Evolutionary conservation across 2,888 invertebrate genomes (phyloP), one percentile per base, ranked within the genome.

Genomic region (Hecatera dysodea): DNA sequence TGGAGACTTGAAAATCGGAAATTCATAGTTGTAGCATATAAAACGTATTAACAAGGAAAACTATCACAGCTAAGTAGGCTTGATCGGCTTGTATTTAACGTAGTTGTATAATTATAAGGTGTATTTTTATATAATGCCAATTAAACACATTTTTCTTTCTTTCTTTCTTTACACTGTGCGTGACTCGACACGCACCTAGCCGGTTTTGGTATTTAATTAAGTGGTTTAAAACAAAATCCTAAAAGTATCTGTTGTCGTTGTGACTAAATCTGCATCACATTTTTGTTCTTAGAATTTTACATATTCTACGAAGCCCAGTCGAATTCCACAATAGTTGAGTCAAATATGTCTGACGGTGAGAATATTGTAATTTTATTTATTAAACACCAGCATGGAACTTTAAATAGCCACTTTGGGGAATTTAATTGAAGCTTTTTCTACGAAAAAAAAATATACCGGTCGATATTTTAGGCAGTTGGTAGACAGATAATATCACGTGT

Each of bases 361-460:
- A 89, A 85, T 87, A 87, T 88, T 85, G 65, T 85, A 84, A 85
- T 88, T 85, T 79, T 77, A 82, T 81, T 85, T 82, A 78, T 83
- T 79, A 79, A 81, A 75, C 65, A 66, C 61, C 75, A 78, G 71
- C 68, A 60, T 75, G 70, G 63, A 62, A 56, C 69, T 71, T 69
- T 29, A 19, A 76, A 76, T 72, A 42, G 44, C 12, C 50, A 65
- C 36, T 67, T 39, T 44, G 9, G 19, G 52, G 61, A 61, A 79
- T 67, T 72, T 78, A 78, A 80, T 75, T 78, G 46, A 71, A 64
- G 70, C 66, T 65, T 72, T 70, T 24, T 68, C 57, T 46, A 24
- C 56, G 19, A n/a, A 52, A 8, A 52, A 8, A 57, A 56, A 4
- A 27, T 46, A 3, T 19, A 67, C 27, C 48, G 22, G 42, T 55